Evolutionary conservation across 2,113 vertebrate genomes (phyloP).

Genomic region (Oriolus oriolus): DNA sequence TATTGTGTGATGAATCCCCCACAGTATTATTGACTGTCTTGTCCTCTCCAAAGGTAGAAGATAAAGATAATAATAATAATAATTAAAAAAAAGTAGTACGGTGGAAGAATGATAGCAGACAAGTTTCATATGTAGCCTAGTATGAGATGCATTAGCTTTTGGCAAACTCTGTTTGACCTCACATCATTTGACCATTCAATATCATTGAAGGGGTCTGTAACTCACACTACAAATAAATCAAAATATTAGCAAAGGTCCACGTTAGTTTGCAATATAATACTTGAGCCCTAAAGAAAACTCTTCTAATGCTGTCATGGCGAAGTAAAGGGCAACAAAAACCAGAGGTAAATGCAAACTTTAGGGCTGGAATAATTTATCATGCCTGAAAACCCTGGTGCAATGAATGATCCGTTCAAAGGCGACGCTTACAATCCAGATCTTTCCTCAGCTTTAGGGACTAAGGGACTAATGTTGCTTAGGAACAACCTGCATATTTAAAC

Average conservation of each 20-base stretch:
- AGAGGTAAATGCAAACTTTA: neutral
- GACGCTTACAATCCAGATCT: neutral
- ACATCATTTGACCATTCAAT: neutral
- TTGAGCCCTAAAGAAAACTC: neutral
- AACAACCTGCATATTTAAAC: conserved; percentile 54
- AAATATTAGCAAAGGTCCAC: neutral
- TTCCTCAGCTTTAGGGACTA: conserved; percentile 28
- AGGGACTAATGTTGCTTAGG: conserved; percentile 50
- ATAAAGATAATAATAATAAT: neutral
- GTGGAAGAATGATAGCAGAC: neutral
- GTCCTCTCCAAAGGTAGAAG: neutral
- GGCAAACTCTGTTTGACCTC: neutral
- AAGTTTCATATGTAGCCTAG: neutral
- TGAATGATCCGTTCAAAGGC: conserved; percentile 5
- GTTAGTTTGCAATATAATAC: neutral
- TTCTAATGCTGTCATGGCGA: neutral
- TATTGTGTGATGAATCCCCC: conserved; percentile 8
- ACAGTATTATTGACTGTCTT: conserved; percentile 4
- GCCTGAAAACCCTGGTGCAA: conserved; percentile 8
- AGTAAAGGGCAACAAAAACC: neutral
- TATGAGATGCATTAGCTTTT: neutral
- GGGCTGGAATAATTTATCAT: conserved; percentile 29
- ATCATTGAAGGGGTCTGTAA: neutral
- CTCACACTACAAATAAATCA: neutral
- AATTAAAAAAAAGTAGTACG: neutral